phyloP scores from a whole-genome alignment of 37 sponge, comb jelly and placozoan genomes.

The Chondrosia reniformis region DNA sequence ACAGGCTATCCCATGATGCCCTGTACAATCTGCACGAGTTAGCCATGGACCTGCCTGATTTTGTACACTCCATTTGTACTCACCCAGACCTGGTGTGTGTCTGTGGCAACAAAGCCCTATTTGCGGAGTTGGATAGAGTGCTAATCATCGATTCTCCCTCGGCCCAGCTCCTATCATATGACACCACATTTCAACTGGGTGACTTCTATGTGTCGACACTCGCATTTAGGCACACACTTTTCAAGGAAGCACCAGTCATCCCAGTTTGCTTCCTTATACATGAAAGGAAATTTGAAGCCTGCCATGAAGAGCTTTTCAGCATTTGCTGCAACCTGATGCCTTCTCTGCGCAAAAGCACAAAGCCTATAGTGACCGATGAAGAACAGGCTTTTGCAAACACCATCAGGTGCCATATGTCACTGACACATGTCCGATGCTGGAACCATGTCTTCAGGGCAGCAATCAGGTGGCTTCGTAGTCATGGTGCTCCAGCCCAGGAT shows the following conservation, averaged over 20 bases:
- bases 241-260: conserved; percentile 26
- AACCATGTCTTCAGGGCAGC: conserved; percentile 36
- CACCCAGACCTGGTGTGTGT: conserved; percentile 51
- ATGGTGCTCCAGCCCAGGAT: conserved; percentile 12
- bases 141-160: conserved; percentile 27
- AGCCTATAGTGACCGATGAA: conserved; percentile 45
- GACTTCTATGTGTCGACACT: conserved; percentile 53
- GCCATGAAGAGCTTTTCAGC: conserved; percentile 36
- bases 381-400: conserved; percentile 36
- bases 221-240: conserved; percentile 49
- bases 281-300: conserved; percentile 37
- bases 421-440: conserved; percentile 38
- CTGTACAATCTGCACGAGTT: conserved; percentile 52
- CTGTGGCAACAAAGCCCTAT: conserved; percentile 41
- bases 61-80: conserved; percentile 32
- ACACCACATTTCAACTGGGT: conserved; percentile 58
- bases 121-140: conserved; percentile 37
- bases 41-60: conserved; percentile 44
- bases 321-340: conserved; percentile 19
- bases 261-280: conserved; percentile 49
- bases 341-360: conserved; percentile 17
- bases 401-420: conserved; percentile 12
- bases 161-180: conserved; percentile 46
- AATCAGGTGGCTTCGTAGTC: conserved; percentile 10
- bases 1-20: conserved; percentile 38